phyloP scores from a whole-genome alignment of 2,888 invertebrate species.

The Strigamia transsilvanica region DNA sequence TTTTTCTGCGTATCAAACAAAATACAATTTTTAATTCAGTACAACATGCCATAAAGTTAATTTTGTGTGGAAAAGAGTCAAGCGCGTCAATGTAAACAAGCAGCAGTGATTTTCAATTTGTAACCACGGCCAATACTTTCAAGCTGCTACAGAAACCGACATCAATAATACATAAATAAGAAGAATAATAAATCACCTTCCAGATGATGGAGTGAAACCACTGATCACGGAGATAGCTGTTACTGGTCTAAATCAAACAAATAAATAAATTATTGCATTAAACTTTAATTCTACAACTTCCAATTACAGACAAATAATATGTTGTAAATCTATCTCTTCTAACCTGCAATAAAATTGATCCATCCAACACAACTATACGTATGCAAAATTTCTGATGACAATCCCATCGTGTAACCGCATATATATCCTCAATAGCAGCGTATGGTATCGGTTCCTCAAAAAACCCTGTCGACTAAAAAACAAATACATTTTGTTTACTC shows the following conservation, averaged over 20 bases:
- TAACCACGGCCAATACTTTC: conserved; percentile 1
- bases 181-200: conserved; percentile 70
- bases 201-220: conserved; percentile 82
- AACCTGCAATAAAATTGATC: conserved; percentile 77
- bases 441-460: conserved; percentile 75
- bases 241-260: conserved; percentile 73
- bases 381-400: conserved; percentile 81
- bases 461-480: conserved; percentile 64
- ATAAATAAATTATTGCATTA: conserved; percentile 17
- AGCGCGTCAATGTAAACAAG: background rate
- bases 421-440: conserved; percentile 79
- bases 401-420: conserved; percentile 80
- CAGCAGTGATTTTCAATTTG: conserved; percentile 5
- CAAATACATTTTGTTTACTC: conserved; percentile 50
- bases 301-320: conserved; percentile 25
- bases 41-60: background rate
- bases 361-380: conserved; percentile 77
- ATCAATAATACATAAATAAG: background rate
- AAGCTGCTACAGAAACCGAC: background rate
- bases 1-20: conserved; percentile 70
- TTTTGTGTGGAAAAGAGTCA: background rate
- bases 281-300: conserved; percentile 14
- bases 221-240: conserved; percentile 81
- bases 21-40: background rate
- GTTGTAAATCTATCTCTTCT: conserved; percentile 54